Percentiles rank a stretch among this genome's conserved stretches.
Evolutionary conservation across 2,888 invertebrate species (phyloP).

Genomic region (Tipula confusa): DNA sequence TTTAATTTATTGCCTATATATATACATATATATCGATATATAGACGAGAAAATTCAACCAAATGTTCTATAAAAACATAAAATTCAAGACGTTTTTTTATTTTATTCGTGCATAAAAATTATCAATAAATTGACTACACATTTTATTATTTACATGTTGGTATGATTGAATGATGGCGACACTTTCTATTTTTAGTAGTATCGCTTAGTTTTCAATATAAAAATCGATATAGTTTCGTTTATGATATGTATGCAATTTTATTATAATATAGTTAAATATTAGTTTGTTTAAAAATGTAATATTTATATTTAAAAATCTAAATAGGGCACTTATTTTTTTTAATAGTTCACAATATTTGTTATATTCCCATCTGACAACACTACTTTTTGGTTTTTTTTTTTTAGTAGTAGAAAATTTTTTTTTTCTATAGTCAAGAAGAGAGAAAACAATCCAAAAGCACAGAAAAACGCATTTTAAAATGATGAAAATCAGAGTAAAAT

Average conservation of each 20-base stretch:
- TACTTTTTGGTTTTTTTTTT: background rate
- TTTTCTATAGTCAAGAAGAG: background rate
- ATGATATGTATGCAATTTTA: background rate
- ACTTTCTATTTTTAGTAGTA: slow-evolving; percentile 29
- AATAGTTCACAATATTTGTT: background rate
- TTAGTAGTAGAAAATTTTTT: background rate
- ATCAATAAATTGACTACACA: slow-evolving; percentile 25
- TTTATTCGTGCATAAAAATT: slow-evolving; percentile 4
- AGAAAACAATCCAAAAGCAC: slow-evolving; percentile 15
- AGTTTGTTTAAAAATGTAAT: background rate
- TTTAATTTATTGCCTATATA: background rate
- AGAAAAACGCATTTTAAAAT: slow-evolving; percentile 30
- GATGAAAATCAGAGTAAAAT: background rate
- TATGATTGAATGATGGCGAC: slow-evolving; percentile 29
- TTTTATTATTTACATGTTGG: slow-evolving; percentile 28
- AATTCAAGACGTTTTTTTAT: background rate
- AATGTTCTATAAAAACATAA: background rate
- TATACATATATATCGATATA: too few species aligned
- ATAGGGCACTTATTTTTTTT: background rate
- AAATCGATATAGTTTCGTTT: background rate
- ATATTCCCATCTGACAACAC: slow-evolving; percentile 20
- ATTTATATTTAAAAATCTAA: background rate
- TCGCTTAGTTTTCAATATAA: background rate
- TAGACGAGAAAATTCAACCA: background rate
- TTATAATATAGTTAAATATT: background rate